Evolutionary conservation across 2,888 invertebrate species (phyloP), one percentile per base, ranked within the genome.

Genomic region (Chrysodeixis includens): DNA sequence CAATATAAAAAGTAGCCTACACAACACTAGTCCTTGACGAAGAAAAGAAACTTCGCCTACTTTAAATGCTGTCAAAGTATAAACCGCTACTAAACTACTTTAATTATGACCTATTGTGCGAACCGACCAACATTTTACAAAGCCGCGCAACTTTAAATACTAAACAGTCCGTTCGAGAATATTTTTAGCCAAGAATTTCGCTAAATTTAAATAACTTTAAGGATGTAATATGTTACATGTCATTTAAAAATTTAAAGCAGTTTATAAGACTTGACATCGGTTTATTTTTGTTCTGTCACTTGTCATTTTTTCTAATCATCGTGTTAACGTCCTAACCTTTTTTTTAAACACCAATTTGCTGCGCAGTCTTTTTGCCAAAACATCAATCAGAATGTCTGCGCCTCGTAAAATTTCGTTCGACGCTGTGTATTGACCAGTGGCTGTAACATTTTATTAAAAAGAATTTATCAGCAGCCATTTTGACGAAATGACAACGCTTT

Each of bases 361-460:
- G 22, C 53, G 62, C 40, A 49, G 53, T 62, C 46, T 16, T 62
- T 57, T 78, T 79, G 81, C 84, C 81, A 84, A 80, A 70, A 80
- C 76, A 81, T 84, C 83, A 76, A 71, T 83, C 84, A 84, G 53
- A 53, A 40, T 78, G 79, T 81, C 76, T 63, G 51, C 78, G 63
- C 62, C 74, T 77, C 67, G 63, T 78, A 66, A 81, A 81, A 76
- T 64, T 63, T 60, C 58, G 68, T 75, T 83, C 76, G 75, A 73
- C 74, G 54, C 64, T 18, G 12, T 20, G 61, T 57, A 10, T 55
- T 78, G 68, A 71, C 49, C 73, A 72, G 61, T 72, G 2, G 6
- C 26, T 4, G 26, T 26, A 26, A 26, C 26, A 26, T 26, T 26
- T 26, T 32, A 16, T 22, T 22, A 61, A 62, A 57, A 53, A 67